A percentile compares a stretch with the other conserved stretches of the same genome.
phyloP scores from a whole-genome alignment of 2,113 vertebrate genomes.

The Sardina pilchardus region DNA sequence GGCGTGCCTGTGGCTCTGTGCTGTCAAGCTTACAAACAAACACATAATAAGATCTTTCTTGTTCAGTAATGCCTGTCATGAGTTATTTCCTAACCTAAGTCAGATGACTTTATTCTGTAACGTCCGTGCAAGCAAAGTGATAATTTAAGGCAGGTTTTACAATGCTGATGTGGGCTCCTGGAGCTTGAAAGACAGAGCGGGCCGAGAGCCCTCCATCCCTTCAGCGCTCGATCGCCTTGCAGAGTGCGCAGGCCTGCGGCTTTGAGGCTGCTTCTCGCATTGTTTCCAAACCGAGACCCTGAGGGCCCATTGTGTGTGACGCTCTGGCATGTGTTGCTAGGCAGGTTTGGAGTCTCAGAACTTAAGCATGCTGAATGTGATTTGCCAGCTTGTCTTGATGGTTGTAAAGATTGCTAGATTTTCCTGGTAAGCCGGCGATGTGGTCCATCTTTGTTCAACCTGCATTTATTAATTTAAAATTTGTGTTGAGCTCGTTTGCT shows the following conservation, averaged over 20 bases:
- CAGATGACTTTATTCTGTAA: background rate
- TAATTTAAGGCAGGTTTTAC: background rate
- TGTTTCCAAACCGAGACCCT: background rate
- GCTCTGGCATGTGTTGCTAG: background rate
- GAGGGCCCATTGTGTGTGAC: background rate
- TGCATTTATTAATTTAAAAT: background rate
- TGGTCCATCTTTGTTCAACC: background rate
- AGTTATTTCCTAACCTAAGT: background rate
- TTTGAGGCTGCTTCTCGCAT: background rate
- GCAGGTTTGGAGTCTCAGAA: background rate
- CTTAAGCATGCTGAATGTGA: background rate
- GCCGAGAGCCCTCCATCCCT: background rate
- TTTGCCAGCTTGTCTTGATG: background rate
- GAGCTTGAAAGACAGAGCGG: background rate
- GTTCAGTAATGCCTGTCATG: background rate
- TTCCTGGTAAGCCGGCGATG: no score
- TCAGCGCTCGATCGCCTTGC: background rate
- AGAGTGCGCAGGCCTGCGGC: background rate
- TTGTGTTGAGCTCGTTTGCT: background rate
- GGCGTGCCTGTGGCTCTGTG: background rate
- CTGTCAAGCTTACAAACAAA: background rate
- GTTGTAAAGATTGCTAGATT: background rate
- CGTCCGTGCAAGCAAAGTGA: background rate
- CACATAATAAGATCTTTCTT: background rate
- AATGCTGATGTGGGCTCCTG: background rate